Base-by-base conservation (phyloP, 2,113 vertebrate species). In the Apodemus sylvaticus region DNA sequence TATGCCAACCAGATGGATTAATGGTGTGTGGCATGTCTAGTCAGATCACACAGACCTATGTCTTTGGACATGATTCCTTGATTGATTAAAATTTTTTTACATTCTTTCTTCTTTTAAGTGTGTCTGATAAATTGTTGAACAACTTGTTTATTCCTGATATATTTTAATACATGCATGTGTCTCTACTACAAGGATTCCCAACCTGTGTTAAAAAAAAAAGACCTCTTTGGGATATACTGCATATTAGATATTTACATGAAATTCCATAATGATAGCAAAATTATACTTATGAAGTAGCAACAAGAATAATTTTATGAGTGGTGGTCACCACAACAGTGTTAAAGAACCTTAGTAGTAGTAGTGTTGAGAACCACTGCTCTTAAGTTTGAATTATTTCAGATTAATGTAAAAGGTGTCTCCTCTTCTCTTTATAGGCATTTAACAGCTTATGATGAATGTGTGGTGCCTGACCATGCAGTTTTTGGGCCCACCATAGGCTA, bases 111-210 rank as follows among this genome's bases (percentile, higher is more conserved):
- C 13, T 60, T 6, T 14, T n/a, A 34, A 0, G 3, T 64, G 24
- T 31, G 14, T 60, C 79, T 64, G 26, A 20, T 64, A 64, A 62
- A 31, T 19, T 45, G 14, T 64, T 85, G 60, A n/a, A n/a, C n/a
- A 4, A 16, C 13, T 1, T 16, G 14, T 26, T 31, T 31, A 17
- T 45, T n/a, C 19, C 16, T 64, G 14, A 62, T 34, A 45, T 62
- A 85, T 31, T 45, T 85, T 31, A 85, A 64, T 85, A 64, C 1
- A 34, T 2, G 29, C 24, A 62, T 31, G n/a, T 17, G 7, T 24
- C 5, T 10, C 24, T 17, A 29, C 7, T 29, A 3, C 1, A 58
- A 34, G 2, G 53, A 3, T 22, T 3, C 4, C 36, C 1, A 68
- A 36, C 34, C 51, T 77, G 26, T 51, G 29, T n/a, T n/a, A n/a